Evolutionary conservation across 2,113 vertebrate species (phyloP).

Genomic region (Thamnaconus septentrionalis): DNA sequence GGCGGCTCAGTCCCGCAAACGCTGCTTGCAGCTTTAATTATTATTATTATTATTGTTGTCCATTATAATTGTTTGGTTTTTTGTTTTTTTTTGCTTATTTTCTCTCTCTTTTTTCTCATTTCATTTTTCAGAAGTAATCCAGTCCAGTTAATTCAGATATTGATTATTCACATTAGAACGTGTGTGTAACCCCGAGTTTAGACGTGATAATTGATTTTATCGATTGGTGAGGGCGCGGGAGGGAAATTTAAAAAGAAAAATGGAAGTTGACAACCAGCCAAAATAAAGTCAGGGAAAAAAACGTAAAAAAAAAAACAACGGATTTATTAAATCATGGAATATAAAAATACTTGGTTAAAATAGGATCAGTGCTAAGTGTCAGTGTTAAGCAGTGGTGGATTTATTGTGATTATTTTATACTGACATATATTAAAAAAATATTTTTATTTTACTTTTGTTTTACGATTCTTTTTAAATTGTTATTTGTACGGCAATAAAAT

Average conservation of each 20-base stretch:
- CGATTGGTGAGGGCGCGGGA: slow-evolving; percentile 49
- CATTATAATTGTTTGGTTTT: too few species aligned
- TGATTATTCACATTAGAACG: slow-evolving; percentile 59
- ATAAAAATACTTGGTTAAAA: too few species aligned
- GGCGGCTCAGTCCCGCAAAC: too few species aligned
- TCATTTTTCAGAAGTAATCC: neutral
- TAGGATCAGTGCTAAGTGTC: too few species aligned
- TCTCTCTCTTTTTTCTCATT: neutral
- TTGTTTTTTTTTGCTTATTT: neutral
- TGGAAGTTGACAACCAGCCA: slow-evolving; percentile 21
- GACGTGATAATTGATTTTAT: slow-evolving; percentile 67
- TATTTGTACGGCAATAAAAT: neutral
- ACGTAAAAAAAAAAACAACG: neutral
- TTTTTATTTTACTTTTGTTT: neutral
- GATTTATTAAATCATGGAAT: neutral
- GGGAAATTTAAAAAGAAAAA: slow-evolving; percentile 14
- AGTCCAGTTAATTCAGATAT: slow-evolving; percentile 57
- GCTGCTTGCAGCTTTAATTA: slow-evolving; percentile 4
- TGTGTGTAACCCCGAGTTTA: slow-evolving; percentile 42
- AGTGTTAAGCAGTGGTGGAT: neutral
- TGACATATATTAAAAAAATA: neutral
- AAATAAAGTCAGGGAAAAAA: neutral
- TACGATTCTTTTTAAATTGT: neutral
- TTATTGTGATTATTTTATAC: neutral
- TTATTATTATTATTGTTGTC: neutral